Base-by-base conservation (phyloP, 2,888 invertebrate species). In the Mylabris sibirica region DNA sequence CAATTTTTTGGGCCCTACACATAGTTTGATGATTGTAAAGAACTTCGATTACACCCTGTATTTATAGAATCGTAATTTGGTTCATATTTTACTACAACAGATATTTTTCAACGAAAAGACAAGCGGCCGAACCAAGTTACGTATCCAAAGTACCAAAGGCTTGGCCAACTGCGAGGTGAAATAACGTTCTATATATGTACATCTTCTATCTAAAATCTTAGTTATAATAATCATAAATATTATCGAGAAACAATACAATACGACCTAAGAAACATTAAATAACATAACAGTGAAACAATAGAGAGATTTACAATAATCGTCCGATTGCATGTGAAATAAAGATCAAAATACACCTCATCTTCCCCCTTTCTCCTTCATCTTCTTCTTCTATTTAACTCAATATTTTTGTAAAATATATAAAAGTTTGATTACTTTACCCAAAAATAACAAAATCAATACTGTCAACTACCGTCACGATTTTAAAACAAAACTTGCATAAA, bases 281-380 rank as follows among this genome's bases (percentile, higher is more conserved):
- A 57, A 22, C 20, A 12, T 57, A 24, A 57, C 24, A 8, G 12
- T 57, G 57, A 57, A 57, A 57, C 57, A 57, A 57, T 57, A 24
- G 57, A 57, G 24, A 24, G 57, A 57, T 57, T 57, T 57, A 57
- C 24, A 57, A 24, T 57, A 57, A 57, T 57, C 24, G 57, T 57
- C 12, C 5, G 57, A 57, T 57, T 57, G 57, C 57, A 57, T 57
- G 57, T 24, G 22, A 24, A 57, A 14, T 24, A 22, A 12, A 57
- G 12, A 57, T 57, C 57, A 57, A 24, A 57, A 22, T 22, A 17
- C 49, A 20, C 17, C 4, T 20, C 8, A 5, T 49, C 1, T 20
- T 49, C 41, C n/a, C n/a, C n/a, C n/a, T n/a, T 30, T 30, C 30
- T 30, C 8, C 30, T 30, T 6, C 3, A 6, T 38, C 38, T 38